Conservation (phyloP, 2,888 invertebrate genomes). For the Baccha elongata region DNA sequence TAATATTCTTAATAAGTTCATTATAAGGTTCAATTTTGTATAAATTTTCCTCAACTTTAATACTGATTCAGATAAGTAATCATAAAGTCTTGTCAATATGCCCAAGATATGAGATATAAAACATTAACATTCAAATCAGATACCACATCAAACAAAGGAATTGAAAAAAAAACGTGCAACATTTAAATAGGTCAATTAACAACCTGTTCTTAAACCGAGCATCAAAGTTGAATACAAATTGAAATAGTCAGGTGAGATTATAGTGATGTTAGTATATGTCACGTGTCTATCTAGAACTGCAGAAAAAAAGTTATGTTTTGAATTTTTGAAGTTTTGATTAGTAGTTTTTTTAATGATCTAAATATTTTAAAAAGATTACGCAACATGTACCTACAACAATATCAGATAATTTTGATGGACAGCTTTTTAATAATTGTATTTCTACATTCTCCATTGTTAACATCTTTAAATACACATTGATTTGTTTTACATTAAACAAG, state of each 20-base stretch:
- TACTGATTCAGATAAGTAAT: not conserved
- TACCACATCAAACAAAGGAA: constrained; percentile 16
- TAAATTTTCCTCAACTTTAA: constrained; percentile 1
- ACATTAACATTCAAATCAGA: constrained; percentile 28
- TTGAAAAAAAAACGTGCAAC: constrained; percentile 42
- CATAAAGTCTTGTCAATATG: not conserved
- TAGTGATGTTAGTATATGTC: no score
- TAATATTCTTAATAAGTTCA: constrained; percentile 13
- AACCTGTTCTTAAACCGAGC: constrained; percentile 23
- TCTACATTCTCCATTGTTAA: no score
- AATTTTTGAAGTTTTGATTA: no score
- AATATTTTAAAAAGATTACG: no score
- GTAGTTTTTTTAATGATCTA: no score
- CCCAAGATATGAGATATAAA: not conserved
- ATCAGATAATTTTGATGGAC: no score
- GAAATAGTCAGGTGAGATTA: constrained; percentile 6
- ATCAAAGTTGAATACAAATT: constrained; percentile 42
- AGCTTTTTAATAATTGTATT: no score
- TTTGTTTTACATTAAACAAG: no score
- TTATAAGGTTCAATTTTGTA: constrained; percentile 7
- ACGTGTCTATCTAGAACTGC: no score
- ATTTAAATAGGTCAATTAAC: constrained; percentile 63
- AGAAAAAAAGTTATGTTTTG: no score
- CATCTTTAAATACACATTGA: no score
- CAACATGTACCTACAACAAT: no score